Percentiles rank a stretch among this genome's conserved stretches.
Evolutionary conservation across 2,113 vertebrate genomes (phyloP).

Genomic region (Eonycteris spelaea): DNA sequence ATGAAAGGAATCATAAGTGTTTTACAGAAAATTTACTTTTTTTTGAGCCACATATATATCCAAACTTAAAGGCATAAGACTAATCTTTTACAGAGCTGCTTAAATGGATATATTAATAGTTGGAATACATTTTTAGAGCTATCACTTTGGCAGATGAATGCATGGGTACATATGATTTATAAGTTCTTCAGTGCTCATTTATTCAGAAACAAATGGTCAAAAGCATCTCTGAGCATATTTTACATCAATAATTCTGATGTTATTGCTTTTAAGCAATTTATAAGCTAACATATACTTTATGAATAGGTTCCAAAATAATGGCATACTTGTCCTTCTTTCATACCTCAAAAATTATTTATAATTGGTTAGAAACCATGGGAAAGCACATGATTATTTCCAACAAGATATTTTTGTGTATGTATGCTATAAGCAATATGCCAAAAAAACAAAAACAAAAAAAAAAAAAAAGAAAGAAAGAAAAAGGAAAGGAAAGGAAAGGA

Average conservation of each 20-base stretch:
- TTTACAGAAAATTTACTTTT: not conserved
- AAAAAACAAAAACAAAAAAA: not conserved
- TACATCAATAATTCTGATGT: not conserved
- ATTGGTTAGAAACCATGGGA: not conserved
- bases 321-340: not conserved
- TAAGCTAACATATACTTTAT: not conserved
- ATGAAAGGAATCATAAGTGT: not conserved
- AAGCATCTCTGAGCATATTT: not conserved
- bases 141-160: not conserved
- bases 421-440: not conserved
- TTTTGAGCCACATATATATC: not conserved
- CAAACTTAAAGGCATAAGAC: not conserved
- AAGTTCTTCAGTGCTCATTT: not conserved
- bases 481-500: not conserved
- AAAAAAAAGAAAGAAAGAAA: too few relatives aligned
- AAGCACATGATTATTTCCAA: not conserved
- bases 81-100: not conserved
- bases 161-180: not conserved
- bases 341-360: not conserved
- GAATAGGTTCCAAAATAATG: not conserved
- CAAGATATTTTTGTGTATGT: not conserved
- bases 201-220: not conserved
- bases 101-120: not conserved
- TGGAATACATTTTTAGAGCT: not conserved
- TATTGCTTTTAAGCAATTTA: not conserved